Percentiles rank a stretch among this genome's conserved stretches.
These are phyloP conservation scores for Bufo gargarizans DNA, from an alignment of 2,113 vertebrate genomes.

Conservation along the genomic window DNA sequence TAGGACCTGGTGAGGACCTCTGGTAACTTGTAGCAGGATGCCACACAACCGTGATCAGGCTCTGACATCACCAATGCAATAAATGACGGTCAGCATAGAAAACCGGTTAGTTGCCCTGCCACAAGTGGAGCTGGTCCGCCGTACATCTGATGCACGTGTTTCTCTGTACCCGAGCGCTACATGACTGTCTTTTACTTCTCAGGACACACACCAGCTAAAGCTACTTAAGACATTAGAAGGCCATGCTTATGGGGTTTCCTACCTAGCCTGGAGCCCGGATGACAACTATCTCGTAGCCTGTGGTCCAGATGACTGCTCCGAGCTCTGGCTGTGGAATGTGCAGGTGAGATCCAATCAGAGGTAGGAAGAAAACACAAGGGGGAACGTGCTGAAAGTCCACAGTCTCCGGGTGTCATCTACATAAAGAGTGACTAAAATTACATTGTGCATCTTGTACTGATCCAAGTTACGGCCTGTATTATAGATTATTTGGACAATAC, in stretches of 20 bases:
- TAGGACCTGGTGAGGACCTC: no score
- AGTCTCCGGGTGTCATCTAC: no score
- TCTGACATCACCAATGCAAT: no score
- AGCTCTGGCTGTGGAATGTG: slow-evolving; percentile 97
- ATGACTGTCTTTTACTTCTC: slow-evolving; percentile 39
- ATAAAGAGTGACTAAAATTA: no score
- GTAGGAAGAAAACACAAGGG: no score
- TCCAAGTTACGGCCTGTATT: background rate
- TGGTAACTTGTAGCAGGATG: no score
- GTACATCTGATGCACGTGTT: background rate
- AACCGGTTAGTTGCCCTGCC: no score
- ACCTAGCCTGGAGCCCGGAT: slow-evolving; percentile 97
- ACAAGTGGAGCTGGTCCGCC: no score
- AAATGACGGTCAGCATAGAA: no score
- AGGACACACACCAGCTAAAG: slow-evolving; percentile 94
- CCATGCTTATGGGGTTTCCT: slow-evolving; percentile 95
- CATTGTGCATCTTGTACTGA: background rate
- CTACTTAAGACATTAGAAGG: slow-evolving; percentile 94
- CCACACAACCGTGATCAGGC: no score
- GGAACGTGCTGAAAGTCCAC: no score
- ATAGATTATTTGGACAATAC: background rate
- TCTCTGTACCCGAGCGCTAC: background rate
- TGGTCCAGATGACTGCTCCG: slow-evolving; percentile 97
- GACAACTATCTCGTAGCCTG: slow-evolving; percentile 95
- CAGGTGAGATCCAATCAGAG: slow-evolving; percentile 76